A percentile compares a stretch with the other conserved stretches of the same genome.
phyloP scores from a whole-genome alignment of 1,140 invertebrate genomes.

The Drosophila kepulauana region DNA sequence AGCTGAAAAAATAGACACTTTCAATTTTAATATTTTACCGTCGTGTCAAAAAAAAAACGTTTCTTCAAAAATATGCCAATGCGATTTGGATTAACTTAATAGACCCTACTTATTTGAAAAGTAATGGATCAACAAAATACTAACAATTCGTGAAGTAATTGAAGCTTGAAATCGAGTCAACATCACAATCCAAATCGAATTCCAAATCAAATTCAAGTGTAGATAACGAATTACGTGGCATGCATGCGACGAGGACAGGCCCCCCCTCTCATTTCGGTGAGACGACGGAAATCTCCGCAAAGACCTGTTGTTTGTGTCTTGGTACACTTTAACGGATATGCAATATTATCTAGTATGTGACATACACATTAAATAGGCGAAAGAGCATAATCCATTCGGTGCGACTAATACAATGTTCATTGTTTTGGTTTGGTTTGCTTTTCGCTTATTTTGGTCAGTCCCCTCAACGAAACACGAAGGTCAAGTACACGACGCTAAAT shows the following conservation, averaged over 20 bases:
- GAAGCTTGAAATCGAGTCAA: slow-evolving; percentile 20
- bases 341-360: too few species aligned
- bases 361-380: too few species aligned
- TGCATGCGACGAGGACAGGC: slow-evolving; percentile 47
- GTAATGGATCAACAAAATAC: too few species aligned
- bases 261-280: slow-evolving; percentile 11
- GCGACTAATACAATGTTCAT: not conserved
- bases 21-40: too few species aligned
- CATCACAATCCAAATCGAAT: slow-evolving; percentile 22
- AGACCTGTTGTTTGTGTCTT: not conserved
- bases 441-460: slow-evolving; percentile 41
- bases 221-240: slow-evolving; percentile 50
- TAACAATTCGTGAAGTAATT: slow-evolving; percentile 46
- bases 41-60: too few species aligned
- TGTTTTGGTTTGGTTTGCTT: slow-evolving; percentile 23
- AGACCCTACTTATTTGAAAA: too few species aligned
- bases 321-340: too few species aligned
- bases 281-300: slow-evolving; percentile 19
- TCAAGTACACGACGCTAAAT: slow-evolving; percentile 62
- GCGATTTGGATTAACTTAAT: too few species aligned
- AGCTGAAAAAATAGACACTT: too few species aligned
- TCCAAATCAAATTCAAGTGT: slow-evolving; percentile 43
- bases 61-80: too few species aligned
- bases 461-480: slow-evolving; percentile 43
- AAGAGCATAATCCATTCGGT: slow-evolving; percentile 19